phyloP scores from a whole-genome alignment of 1,140 invertebrate species.

The Temnothorax longispinosus region DNA sequence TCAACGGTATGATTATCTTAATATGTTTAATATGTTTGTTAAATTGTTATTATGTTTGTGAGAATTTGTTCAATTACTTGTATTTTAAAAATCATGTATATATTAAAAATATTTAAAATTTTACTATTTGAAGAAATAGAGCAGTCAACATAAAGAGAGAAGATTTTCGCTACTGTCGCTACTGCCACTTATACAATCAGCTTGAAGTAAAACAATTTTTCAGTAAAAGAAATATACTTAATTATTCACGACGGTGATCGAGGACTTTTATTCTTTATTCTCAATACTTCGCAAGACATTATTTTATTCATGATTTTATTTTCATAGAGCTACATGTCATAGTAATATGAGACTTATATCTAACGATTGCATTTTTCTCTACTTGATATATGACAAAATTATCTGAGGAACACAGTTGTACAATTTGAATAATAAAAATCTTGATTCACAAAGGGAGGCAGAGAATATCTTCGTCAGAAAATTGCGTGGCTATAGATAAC shows the following conservation, averaged over 20 bases:
- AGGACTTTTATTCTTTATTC: background rate
- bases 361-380: background rate
- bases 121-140: background rate
- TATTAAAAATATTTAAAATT: background rate
- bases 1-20: background rate
- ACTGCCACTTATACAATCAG: background rate
- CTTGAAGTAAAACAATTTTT: slow-evolving; percentile 1
- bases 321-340: background rate
- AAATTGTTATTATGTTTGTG: background rate
- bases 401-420: background rate
- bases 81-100: background rate
- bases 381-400: background rate
- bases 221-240: background rate
- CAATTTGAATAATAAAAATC: slow-evolving; percentile 24
- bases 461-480: background rate
- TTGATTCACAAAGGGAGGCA: background rate
- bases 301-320: background rate
- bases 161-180: background rate
- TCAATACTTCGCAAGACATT: background rate
- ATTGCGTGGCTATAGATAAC: background rate
- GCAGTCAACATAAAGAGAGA: background rate
- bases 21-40: too few species aligned
- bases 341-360: background rate
- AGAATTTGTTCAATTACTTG: background rate
- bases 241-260: background rate